These are phyloP conservation scores for Sminthopsis crassicaudata DNA, from an alignment of 2,113 vertebrate species.

Conservation along the genomic window DNA sequence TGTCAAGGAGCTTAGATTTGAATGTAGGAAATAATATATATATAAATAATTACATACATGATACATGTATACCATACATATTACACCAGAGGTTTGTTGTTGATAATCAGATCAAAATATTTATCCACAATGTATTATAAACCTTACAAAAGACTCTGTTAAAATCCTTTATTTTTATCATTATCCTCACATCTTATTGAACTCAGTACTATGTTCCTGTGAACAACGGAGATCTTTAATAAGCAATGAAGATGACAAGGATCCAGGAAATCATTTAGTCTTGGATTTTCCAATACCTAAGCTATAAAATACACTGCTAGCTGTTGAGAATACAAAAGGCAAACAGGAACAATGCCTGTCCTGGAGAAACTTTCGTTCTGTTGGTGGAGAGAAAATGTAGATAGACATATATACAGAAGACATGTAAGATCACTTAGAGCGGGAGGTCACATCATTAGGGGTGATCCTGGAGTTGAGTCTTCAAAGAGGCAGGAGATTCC, in stretches of 20 bases:
- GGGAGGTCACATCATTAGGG: background rate
- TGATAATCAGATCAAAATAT: too few species aligned
- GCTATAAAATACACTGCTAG: background rate
- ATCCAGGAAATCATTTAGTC: background rate
- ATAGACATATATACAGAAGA: background rate
- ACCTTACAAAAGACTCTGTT: too few species aligned
- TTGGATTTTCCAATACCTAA: background rate
- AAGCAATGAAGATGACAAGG: too few species aligned
- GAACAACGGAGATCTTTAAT: too few species aligned
- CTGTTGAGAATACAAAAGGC: background rate
- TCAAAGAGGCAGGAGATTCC: background rate
- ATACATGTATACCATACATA: background rate
- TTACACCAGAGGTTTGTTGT: background rate
- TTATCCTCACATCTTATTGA: too few species aligned
- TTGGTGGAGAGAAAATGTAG: background rate
- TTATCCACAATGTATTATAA: too few species aligned
- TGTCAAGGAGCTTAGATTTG: background rate
- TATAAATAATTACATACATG: background rate
- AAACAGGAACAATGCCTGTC: background rate
- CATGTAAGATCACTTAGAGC: background rate
- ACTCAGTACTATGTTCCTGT: too few species aligned
- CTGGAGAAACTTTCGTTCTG: background rate
- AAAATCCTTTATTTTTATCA: too few species aligned
- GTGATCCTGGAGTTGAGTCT: background rate
- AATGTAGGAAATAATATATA: background rate